These are phyloP conservation scores for human (Homo sapiens) DNA, from an alignment of 2,113 vertebrate genomes.

Conservation along the genomic window DNA sequence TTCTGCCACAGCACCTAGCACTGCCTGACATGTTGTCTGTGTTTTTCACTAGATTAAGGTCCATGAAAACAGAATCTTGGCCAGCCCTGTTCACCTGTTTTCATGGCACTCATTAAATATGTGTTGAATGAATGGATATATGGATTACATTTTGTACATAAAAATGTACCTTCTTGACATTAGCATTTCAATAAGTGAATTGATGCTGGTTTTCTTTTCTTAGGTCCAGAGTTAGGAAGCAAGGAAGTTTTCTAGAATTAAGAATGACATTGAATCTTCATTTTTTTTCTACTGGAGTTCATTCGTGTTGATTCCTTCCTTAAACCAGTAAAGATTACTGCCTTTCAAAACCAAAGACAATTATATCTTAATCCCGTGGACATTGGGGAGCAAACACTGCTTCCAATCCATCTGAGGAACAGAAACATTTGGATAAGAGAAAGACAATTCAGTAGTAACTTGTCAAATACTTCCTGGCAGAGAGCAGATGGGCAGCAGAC, in stretches of 20 bases:
- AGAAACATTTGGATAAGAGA: neutral
- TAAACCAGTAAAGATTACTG: neutral
- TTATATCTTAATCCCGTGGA: neutral
- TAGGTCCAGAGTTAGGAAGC: too few relatives aligned
- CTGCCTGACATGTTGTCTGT: neutral
- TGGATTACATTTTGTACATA: neutral
- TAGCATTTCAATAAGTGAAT: neutral
- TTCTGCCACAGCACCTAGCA: neutral
- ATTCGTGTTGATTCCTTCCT: neutral
- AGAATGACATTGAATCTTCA: neutral
- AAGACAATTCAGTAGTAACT: neutral
- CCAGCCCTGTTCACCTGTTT: neutral
- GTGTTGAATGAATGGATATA: rapidly evolving
- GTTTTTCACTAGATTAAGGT: neutral
- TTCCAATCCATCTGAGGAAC: too few relatives aligned
- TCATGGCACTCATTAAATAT: neutral
- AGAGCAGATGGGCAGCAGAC: too few relatives aligned
- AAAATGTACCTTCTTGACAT: neutral
- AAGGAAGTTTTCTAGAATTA: neutral
- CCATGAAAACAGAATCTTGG: neutral
- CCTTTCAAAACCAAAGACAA: neutral
- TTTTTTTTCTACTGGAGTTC: neutral
- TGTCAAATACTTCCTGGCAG: neutral
- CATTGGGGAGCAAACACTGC: too few relatives aligned
- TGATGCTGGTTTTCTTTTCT: neutral